Evolutionary conservation across 1,140 invertebrate genomes (phyloP).

Genomic region (Chironomus tepperi): DNA sequence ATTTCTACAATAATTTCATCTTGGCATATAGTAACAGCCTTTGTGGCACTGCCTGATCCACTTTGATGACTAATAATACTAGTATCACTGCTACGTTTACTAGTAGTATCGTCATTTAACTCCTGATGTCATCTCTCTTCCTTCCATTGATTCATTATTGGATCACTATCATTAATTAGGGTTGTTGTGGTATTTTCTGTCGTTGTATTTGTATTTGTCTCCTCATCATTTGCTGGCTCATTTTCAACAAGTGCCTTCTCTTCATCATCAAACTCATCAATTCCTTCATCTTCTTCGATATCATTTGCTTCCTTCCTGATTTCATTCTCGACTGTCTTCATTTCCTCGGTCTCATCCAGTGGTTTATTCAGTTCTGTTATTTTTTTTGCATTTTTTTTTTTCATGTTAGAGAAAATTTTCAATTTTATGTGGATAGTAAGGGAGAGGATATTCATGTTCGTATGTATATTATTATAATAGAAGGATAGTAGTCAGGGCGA

Average conservation of each 20-base stretch:
- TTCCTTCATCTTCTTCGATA: constrained; percentile 24
- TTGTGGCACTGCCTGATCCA: constrained; percentile 38
- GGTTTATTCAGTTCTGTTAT: not conserved
- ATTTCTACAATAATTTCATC: constrained; percentile 34
- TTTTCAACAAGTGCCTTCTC: constrained; percentile 11
- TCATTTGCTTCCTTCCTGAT: not conserved
- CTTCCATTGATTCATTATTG: constrained; percentile 25
- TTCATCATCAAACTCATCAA: constrained; percentile 17
- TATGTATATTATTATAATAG: not conserved
- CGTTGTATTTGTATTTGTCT: constrained; percentile 3
- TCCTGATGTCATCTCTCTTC: constrained; percentile 40
- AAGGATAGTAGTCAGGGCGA: not conserved
- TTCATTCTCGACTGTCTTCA: not conserved
- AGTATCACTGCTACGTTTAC: constrained; percentile 26
- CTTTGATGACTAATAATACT: constrained; percentile 33
- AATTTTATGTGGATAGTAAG: not conserved
- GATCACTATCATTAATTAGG: constrained; percentile 10
- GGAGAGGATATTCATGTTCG: no score
- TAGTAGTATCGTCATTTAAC: constrained; percentile 38
- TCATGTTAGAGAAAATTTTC: not conserved
- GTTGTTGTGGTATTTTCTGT: constrained; percentile 20
- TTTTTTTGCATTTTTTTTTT: not conserved
- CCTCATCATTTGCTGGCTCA: constrained; percentile 22
- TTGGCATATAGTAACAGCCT: constrained; percentile 29
- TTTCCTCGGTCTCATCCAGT: not conserved